phyloP scores from a whole-genome alignment of 2,797 vertebrate genomes.

The Rhodeus uyekii region DNA sequence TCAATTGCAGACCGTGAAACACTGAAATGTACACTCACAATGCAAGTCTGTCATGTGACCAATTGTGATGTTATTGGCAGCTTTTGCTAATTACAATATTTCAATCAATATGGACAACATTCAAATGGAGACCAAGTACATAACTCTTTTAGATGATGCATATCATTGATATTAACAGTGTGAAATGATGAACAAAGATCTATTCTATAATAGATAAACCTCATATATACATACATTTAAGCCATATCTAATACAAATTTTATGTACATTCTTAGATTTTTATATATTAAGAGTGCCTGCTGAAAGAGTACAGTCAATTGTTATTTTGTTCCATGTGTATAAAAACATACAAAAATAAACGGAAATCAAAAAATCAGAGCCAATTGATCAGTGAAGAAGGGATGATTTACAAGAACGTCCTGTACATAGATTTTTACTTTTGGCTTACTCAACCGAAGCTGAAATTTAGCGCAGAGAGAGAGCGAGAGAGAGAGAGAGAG shows the following conservation, averaged over 20 bases:
- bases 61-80: constrained; percentile 25
- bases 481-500: neutral
- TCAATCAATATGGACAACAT: constrained; percentile 29
- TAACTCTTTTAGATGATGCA: constrained; percentile 13
- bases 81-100: constrained; percentile 35
- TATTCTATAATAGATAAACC: constrained; percentile 45
- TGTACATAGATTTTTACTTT: constrained; percentile 26
- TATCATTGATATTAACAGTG: constrained; percentile 15
- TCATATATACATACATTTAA: constrained; percentile 49
- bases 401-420: constrained; percentile 33
- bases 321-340: constrained; percentile 33
- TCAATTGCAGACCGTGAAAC: constrained; percentile 7
- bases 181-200: constrained; percentile 32
- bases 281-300: constrained; percentile 38
- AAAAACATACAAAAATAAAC: constrained; percentile 51
- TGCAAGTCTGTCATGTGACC: constrained; percentile 26
- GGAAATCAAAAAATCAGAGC: constrained; percentile 25
- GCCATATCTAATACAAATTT: constrained; percentile 45
- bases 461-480: neutral
- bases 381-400: constrained; percentile 8
- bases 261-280: constrained; percentile 50
- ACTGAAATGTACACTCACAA: neutral
- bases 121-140: constrained; percentile 37
- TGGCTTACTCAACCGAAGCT: neutral
- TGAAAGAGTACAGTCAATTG: constrained; percentile 17